Percentiles rank a stretch among this genome's conserved stretches.
These are phyloP conservation scores for Dryococelus australis DNA, from an alignment of 2,888 invertebrate genomes.

Conservation along the genomic window DNA sequence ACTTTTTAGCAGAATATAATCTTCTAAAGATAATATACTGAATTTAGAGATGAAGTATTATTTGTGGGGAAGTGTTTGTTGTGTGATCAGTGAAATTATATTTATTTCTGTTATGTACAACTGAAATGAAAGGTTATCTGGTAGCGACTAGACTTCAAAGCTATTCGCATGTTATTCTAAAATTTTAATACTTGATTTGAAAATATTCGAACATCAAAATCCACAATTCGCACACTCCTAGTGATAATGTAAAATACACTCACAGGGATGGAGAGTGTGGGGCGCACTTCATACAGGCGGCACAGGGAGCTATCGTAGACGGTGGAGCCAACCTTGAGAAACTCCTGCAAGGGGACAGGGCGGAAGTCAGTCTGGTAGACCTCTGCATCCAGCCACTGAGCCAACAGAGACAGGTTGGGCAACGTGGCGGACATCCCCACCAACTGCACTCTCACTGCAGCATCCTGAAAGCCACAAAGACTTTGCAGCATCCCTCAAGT, in stretches of 20 bases:
- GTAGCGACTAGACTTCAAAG: no score
- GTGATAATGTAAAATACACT: background rate
- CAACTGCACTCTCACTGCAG: slow-evolving; percentile 76
- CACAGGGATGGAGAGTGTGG: background rate
- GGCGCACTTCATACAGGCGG: slow-evolving; percentile 44
- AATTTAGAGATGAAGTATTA: no score
- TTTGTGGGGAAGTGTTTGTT: no score
- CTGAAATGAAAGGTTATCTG: no score
- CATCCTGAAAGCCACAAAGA: slow-evolving; percentile 57
- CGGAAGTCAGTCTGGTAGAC: slow-evolving; percentile 87
- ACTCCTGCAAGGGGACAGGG: slow-evolving; percentile 87
- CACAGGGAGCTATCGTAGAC: slow-evolving; percentile 55
- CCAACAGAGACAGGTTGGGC: slow-evolving; percentile 83
- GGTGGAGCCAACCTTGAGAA: slow-evolving; percentile 73
- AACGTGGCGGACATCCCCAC: slow-evolving; percentile 98
- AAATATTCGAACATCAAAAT: no score
- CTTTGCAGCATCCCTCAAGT: background rate
- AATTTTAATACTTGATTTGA: no score
- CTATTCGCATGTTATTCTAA: no score
- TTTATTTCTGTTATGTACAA: no score
- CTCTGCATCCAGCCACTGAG: slow-evolving; percentile 89
- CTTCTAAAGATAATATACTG: no score
- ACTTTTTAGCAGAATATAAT: no score
- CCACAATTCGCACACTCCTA: no score
- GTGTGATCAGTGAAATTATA: no score